Conservation (phyloP, 2,113 vertebrate genomes). For the Odontesthes bonariensis region DNA sequence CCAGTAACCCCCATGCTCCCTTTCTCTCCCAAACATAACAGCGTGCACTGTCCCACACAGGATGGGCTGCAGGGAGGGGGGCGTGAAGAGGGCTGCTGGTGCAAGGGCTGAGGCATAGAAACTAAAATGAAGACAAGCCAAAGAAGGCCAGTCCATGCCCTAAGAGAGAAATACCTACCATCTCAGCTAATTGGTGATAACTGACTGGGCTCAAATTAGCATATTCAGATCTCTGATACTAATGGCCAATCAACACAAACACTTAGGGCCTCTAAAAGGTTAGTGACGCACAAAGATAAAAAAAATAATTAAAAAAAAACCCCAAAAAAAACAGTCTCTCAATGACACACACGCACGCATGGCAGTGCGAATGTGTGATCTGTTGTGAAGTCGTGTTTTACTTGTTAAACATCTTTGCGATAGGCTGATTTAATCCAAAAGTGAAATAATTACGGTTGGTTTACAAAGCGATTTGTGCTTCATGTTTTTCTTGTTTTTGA, state of each 20-base stretch:
- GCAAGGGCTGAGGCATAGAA: conserved; percentile 63
- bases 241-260: conserved; percentile 81
- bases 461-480: conserved; percentile 1
- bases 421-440: background rate
- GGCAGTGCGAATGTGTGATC: background rate
- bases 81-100: conserved; percentile 55
- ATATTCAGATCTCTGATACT: conserved; percentile 81
- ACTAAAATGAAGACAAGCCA: conserved; percentile 66
- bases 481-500: background rate
- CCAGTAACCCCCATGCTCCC: conserved; percentile 77
- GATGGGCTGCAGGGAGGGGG: conserved; percentile 20
- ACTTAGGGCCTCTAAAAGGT: conserved; percentile 71
- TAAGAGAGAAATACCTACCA: conserved; percentile 70
- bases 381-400: background rate
- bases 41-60: conserved; percentile 60
- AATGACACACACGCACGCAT: background rate
- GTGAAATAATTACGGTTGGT: background rate
- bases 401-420: background rate
- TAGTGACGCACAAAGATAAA: conserved; percentile 34
- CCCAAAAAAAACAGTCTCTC: conserved; percentile 19
- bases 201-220: conserved; percentile 76
- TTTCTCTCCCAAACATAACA: conserved; percentile 44
- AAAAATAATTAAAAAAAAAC: no score
- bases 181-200: conserved; percentile 82
- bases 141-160: conserved; percentile 73